These are phyloP conservation scores for Drosophila anomalipes DNA, from an alignment of 2,888 invertebrate species.

Conservation along the genomic window DNA sequence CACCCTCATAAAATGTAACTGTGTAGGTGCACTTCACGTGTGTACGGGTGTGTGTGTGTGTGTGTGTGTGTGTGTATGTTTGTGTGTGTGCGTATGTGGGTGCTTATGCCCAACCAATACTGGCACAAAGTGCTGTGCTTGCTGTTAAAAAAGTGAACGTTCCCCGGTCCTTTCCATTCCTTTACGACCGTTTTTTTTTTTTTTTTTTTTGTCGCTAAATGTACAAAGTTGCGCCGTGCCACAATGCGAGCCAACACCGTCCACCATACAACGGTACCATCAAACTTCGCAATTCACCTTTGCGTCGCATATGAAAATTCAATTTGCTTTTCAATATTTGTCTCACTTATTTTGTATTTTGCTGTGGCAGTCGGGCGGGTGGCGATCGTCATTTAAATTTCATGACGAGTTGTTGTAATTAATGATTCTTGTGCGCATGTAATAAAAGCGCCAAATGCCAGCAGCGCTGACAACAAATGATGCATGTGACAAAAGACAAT, in stretches of 20 bases:
- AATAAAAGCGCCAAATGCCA: slow-evolving; percentile 63
- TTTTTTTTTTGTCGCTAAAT: slow-evolving; percentile 32
- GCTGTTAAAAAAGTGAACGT: slow-evolving; percentile 55
- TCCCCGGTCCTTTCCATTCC: slow-evolving; percentile 16
- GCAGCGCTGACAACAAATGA: slow-evolving; percentile 23
- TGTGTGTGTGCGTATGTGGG: slow-evolving; percentile 11
- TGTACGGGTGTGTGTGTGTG: slow-evolving; percentile 10
- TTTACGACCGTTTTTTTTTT: not conserved
- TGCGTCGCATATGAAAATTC: slow-evolving; percentile 75
- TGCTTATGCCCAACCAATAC: slow-evolving; percentile 11
- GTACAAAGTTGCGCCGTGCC: slow-evolving; percentile 50
- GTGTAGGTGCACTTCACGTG: slow-evolving; percentile 55
- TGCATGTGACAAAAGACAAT: slow-evolving; percentile 24
- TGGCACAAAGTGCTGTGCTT: slow-evolving; percentile 68
- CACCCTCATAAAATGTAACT: slow-evolving; percentile 69
- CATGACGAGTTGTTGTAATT: slow-evolving; percentile 78
- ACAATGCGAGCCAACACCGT: slow-evolving; percentile 10
- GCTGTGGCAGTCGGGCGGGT: slow-evolving; percentile 6
- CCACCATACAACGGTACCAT: slow-evolving; percentile 6
- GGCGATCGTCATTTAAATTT: slow-evolving; percentile 71
- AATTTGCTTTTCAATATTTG: slow-evolving; percentile 79
- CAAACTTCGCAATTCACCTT: slow-evolving; percentile 45
- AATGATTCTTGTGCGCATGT: slow-evolving; percentile 75
- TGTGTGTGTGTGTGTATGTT: not conserved
- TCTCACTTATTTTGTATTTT: slow-evolving; percentile 63